Conservation (phyloP, 2,888 invertebrate species). For the Campopleginae sp. region DNA sequence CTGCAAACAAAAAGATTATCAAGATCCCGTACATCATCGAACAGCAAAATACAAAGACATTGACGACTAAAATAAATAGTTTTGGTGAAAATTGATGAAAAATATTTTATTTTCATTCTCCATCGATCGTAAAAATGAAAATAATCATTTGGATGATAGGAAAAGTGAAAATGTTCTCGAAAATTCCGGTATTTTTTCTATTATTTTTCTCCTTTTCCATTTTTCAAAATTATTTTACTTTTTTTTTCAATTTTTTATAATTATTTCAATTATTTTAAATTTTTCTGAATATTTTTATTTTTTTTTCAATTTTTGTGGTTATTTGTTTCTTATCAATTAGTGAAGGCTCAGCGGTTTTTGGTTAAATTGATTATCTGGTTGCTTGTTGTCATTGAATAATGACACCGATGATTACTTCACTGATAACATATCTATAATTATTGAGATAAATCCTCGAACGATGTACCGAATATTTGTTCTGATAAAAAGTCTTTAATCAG, state of each 20-base stretch:
- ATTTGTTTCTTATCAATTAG: too few relatives aligned
- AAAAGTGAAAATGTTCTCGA: too few relatives aligned
- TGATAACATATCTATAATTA: slow-evolving; percentile 40
- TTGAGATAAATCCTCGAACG: slow-evolving; percentile 42
- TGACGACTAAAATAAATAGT: background rate
- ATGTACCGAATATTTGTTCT: slow-evolving; percentile 15
- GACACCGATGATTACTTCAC: background rate
- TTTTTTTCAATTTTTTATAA: too few relatives aligned
- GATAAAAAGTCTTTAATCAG: slow-evolving; percentile 23
- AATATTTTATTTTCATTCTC: background rate
- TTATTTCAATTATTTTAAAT: too few relatives aligned
- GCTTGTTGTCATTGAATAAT: background rate
- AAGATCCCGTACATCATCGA: background rate
- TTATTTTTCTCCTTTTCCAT: too few relatives aligned
- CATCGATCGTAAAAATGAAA: background rate
- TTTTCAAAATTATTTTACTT: too few relatives aligned
- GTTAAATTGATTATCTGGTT: background rate
- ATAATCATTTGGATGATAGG: background rate
- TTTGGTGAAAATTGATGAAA: background rate
- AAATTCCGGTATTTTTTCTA: too few relatives aligned
- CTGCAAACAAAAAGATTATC: slow-evolving; percentile 69
- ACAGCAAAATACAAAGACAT: background rate
- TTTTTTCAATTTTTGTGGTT: too few relatives aligned
- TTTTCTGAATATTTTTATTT: too few relatives aligned
- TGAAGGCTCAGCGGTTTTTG: background rate